These are phyloP conservation scores for Esperia sulphurella DNA, from an alignment of 2,888 invertebrate genomes.

Conservation along the genomic window DNA sequence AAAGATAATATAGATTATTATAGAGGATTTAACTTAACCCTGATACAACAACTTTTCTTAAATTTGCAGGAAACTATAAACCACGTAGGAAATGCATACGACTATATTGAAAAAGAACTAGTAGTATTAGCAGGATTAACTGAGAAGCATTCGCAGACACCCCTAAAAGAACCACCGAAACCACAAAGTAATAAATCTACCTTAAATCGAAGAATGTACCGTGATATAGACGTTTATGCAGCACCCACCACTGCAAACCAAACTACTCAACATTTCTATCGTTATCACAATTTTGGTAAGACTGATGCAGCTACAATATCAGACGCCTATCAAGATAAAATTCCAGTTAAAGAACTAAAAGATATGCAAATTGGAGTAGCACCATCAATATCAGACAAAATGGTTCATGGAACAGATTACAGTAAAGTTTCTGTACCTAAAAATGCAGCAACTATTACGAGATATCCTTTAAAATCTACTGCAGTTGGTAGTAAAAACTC, in stretches of 20 bases:
- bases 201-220: slow-evolving; percentile 15
- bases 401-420: neutral
- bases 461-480: slow-evolving; percentile 30
- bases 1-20: too few species aligned
- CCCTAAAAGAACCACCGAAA: slow-evolving; percentile 1
- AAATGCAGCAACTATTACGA: slow-evolving; percentile 36
- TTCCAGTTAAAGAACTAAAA: neutral
- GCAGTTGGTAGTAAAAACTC: slow-evolving; percentile 16
- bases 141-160: slow-evolving; percentile 7
- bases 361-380: neutral
- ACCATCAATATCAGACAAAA: neutral
- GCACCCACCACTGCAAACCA: slow-evolving; percentile 6
- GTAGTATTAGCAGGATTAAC: slow-evolving; percentile 23
- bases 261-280: neutral
- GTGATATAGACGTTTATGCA: slow-evolving; percentile 15
- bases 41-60: neutral
- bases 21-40: too few species aligned
- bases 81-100: slow-evolving; percentile 46
- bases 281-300: neutral
- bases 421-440: slow-evolving; percentile 3
- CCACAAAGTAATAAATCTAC: slow-evolving; percentile 8
- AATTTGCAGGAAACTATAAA: slow-evolving; percentile 45
- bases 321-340: neutral
- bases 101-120: slow-evolving; percentile 42
- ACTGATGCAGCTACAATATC: neutral